Evolutionary conservation across 2,113 vertebrate genomes (phyloP), one percentile per base, ranked within the genome.

Genomic region (Carollia perspicillata): DNA sequence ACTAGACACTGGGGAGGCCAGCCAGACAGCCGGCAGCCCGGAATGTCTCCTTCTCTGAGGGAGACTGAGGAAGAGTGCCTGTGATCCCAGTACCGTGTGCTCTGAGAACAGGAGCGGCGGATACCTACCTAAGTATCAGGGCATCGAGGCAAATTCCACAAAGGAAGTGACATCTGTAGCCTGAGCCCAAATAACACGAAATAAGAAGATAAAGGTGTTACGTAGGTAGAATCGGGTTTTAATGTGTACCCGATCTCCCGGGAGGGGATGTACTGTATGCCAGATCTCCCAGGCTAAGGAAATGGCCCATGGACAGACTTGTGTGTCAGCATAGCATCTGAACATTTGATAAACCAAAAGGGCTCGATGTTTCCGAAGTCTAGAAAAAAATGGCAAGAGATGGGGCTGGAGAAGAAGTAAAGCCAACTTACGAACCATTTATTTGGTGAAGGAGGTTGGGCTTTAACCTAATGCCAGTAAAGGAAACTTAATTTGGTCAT

Each of bases 261-360:
- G 26, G 58, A 13, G 63, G 7, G 7, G 1, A 51, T 75, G 86
- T 69, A 51, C 53, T 5, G 26, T 22, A 0, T 68, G n/a, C 8
- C 4, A 22, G 22, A 71, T 35, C 2, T 40, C 6, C 66, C 7
- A 26, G 40, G 26, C 58, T 75, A 53, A 69, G 17, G n/a, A 35
- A 80, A 49, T 1, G 4, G 55, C 35, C 40, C 0, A 0, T 12
- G 3, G 8, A 4, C 49, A 42, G 66, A 14, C 26, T 22, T 47
- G 9, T 13, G 28, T 74, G 22, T 55, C 7, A 1, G 33, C 40
- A 30, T 7, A 75, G 30, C 30, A 83, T 47, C 26, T 88, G 75
- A 69, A 23, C 51, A 79, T 63, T 22, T 71, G 20, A 22, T 65
- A 65, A 55, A 69, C 6, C 30, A 3, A 37, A 18, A 74, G 8